A percentile compares a stretch with the other conserved stretches of the same genome.
Conservation (phyloP, 2,113 vertebrate species). For the Chascanopsetta lugubris region DNA sequence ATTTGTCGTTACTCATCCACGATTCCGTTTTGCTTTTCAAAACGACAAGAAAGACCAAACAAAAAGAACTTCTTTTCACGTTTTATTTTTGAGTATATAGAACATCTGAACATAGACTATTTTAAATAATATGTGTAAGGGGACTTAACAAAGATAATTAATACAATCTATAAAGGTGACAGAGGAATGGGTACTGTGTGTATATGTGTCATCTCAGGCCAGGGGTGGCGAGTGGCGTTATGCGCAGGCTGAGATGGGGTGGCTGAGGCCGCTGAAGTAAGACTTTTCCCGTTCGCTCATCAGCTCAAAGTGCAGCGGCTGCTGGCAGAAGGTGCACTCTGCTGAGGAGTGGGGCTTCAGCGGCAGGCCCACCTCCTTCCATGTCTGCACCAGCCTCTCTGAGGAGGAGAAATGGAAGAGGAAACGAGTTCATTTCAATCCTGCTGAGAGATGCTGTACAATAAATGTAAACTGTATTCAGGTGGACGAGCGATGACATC, state of each 20-base stretch:
- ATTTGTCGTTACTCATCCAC: neutral
- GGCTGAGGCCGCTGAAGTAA: constrained; percentile 95
- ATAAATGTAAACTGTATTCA: too few species aligned
- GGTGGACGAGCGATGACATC: too few species aligned
- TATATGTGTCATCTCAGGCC: constrained; percentile 33
- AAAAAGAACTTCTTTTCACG: neutral
- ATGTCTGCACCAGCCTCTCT: constrained; percentile 89
- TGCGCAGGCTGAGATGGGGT: constrained; percentile 86
- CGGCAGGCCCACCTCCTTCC: constrained; percentile 89
- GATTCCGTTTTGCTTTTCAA: neutral
- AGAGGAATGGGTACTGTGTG: constrained; percentile 56
- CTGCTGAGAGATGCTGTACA: too few species aligned
- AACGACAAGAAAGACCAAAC: neutral
- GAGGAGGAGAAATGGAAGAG: constrained; percentile 23
- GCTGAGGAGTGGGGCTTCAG: constrained; percentile 90
- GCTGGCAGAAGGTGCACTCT: constrained; percentile 93
- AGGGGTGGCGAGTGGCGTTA: constrained; percentile 68
- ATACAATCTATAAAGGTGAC: constrained; percentile 65
- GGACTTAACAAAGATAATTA: constrained; percentile 59
- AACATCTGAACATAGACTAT: constrained; percentile 61
- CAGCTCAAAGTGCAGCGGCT: constrained; percentile 94
- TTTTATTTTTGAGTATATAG: constrained; percentile 69
- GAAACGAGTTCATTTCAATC: neutral
- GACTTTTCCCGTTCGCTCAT: constrained; percentile 95
- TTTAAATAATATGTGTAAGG: constrained; percentile 62